Conservation (phyloP, 1,140 invertebrate species). For the Drosophila watanabei region DNA sequence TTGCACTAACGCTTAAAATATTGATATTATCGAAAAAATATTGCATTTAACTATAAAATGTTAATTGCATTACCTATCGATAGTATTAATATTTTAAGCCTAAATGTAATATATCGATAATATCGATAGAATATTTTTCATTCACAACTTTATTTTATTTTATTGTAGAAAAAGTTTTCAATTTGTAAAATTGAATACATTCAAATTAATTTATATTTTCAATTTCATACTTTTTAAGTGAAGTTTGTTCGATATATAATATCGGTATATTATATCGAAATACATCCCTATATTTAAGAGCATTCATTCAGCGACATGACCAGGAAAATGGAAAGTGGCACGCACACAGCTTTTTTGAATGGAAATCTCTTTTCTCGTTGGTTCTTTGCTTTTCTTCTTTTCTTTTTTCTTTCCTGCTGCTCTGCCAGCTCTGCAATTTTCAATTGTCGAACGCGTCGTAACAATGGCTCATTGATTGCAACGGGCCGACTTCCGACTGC, state of each 20-base stretch:
- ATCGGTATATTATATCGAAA: too few species aligned
- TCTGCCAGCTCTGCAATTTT: constrained; percentile 52
- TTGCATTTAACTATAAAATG: too few species aligned
- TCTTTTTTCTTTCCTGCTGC: constrained; percentile 18
- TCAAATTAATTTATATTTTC: background rate
- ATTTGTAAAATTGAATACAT: too few species aligned
- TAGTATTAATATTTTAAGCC: too few species aligned
- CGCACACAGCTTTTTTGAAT: constrained; percentile 20
- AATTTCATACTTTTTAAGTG: accelerated
- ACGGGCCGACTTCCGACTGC: constrained; percentile 24
- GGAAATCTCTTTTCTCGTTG: constrained; percentile 21
- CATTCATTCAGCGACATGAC: background rate
- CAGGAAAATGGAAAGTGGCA: constrained; percentile 24
- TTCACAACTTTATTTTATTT: too few species aligned
- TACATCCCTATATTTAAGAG: background rate
- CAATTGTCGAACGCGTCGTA: constrained; percentile 77
- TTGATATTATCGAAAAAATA: too few species aligned
- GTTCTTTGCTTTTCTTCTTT: constrained; percentile 25
- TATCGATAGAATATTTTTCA: too few species aligned
- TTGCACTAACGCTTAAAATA: background rate
- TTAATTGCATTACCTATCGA: too few species aligned
- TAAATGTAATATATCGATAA: too few species aligned
- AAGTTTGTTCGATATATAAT: background rate
- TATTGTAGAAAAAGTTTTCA: too few species aligned
- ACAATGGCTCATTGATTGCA: constrained; percentile 78